A percentile compares a stretch with the other conserved stretches of the same genome.
Conservation (phyloP, 2,888 invertebrate species). For the Polietes domitor region DNA sequence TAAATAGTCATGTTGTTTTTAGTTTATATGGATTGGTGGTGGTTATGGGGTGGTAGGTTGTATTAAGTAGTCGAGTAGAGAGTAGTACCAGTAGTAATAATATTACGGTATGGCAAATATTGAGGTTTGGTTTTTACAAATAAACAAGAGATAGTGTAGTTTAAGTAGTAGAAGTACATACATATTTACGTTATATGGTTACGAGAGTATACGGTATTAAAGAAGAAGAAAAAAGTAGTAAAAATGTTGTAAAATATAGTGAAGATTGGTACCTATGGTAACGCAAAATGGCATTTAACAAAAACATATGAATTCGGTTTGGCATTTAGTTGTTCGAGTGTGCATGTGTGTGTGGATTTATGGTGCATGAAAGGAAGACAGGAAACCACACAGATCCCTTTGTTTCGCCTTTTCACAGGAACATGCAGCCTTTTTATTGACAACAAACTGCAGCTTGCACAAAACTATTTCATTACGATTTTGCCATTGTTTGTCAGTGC, state of each 20-base stretch:
- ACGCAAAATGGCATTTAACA: constrained; percentile 28
- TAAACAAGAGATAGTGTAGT: neutral
- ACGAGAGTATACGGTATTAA: constrained; percentile 25
- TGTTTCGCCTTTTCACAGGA: neutral
- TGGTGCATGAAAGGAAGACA: constrained; percentile 27
- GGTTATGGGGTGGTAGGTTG: neutral
- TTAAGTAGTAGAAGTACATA: constrained; percentile 34
- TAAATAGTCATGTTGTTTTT: neutral
- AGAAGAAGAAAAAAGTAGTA: constrained; percentile 7
- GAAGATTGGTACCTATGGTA: constrained; percentile 58
- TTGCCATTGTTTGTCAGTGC: constrained; percentile 44
- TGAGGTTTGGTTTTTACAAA: constrained; percentile 1
- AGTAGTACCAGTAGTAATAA: neutral
- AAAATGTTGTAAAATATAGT: constrained; percentile 20
- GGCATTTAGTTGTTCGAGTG: neutral
- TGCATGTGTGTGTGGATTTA: too few relatives aligned
- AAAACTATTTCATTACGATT: neutral
- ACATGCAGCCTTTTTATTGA: neutral
- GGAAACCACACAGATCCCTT: constrained; percentile 53
- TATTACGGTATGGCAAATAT: constrained; percentile 29
- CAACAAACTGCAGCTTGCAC: constrained; percentile 39
- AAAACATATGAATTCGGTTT: constrained; percentile 26
- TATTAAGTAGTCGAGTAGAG: neutral
- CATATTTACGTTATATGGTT: constrained; percentile 41
- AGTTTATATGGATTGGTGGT: neutral